Conservation (phyloP, 2,888 invertebrate genomes). For the Cheilosia vulpina region DNA sequence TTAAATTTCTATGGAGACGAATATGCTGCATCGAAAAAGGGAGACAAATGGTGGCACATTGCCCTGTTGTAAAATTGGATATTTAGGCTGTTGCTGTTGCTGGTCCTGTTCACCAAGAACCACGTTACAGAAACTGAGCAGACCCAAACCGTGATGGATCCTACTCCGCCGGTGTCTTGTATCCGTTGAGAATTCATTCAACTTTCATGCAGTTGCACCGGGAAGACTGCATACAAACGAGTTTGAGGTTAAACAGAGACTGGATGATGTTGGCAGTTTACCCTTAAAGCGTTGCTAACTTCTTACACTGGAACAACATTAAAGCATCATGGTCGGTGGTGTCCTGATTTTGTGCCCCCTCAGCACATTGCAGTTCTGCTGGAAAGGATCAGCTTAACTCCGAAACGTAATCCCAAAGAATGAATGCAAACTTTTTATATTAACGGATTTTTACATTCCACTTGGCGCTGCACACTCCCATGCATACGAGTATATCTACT, state of each 20-base stretch:
- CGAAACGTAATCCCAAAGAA: constrained; percentile 34
- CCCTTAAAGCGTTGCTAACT: background rate
- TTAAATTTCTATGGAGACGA: background rate
- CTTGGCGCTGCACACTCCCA: constrained; percentile 5
- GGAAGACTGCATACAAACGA: background rate
- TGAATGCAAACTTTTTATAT: constrained; percentile 65
- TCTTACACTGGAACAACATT: background rate
- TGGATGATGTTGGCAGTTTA: background rate
- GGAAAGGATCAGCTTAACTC: constrained; percentile 41
- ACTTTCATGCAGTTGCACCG: background rate
- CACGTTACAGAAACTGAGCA: background rate
- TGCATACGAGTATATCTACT: background rate
- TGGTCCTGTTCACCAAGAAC: background rate
- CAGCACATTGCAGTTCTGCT: constrained; percentile 1
- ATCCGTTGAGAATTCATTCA: background rate
- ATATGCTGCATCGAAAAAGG: background rate
- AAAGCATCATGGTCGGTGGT: background rate
- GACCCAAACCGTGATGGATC: background rate
- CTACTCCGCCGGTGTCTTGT: background rate
- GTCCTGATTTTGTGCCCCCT: constrained; percentile 23
- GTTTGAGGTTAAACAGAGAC: background rate
- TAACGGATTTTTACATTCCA: constrained; percentile 57
- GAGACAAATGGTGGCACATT: background rate
- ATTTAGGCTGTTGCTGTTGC: background rate
- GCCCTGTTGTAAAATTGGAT: background rate